These are phyloP conservation scores for Casuarius casuarius DNA, from an alignment of 2,113 vertebrate genomes.

Conservation along the genomic window DNA sequence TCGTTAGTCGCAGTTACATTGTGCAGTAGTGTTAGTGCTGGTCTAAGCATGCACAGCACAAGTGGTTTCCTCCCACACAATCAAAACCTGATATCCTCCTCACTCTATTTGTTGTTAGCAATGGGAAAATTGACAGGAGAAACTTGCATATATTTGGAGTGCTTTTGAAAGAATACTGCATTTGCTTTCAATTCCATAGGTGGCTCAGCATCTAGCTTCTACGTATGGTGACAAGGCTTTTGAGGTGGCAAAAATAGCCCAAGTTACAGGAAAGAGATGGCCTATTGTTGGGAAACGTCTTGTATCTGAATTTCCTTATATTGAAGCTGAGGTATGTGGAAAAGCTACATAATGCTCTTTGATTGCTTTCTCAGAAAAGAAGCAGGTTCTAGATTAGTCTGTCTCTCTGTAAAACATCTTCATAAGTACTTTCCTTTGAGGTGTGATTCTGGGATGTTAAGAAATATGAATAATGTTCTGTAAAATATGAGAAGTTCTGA, in stretches of 20 bases:
- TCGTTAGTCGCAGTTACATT: background rate
- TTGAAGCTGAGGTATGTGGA: conserved; percentile 91
- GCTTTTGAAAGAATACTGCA: background rate
- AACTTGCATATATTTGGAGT: background rate
- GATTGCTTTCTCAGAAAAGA: background rate
- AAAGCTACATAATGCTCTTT: rapidly evolving
- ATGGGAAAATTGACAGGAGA: background rate
- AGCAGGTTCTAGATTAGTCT: background rate
- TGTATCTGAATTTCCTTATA: conserved; percentile 97
- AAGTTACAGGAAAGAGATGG: conserved; percentile 92
- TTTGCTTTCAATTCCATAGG: conserved; percentile 72
- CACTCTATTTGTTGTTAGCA: background rate
- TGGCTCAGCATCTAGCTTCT: conserved; percentile 87
- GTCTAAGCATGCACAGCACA: background rate
- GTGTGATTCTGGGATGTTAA: background rate
- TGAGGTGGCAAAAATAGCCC: conserved; percentile 88
- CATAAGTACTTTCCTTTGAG: background rate
- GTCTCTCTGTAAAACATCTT: background rate
- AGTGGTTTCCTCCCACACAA: conserved; percentile 38
- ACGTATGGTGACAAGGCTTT: conserved; percentile 87
- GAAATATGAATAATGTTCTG: background rate
- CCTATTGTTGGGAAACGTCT: conserved; percentile 94
- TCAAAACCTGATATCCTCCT: background rate
- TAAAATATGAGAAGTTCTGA: background rate
- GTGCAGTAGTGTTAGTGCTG: conserved; percentile 35